Evolutionary conservation across 2,888 invertebrate genomes (phyloP).

Genomic region (Venusia cambrica): DNA sequence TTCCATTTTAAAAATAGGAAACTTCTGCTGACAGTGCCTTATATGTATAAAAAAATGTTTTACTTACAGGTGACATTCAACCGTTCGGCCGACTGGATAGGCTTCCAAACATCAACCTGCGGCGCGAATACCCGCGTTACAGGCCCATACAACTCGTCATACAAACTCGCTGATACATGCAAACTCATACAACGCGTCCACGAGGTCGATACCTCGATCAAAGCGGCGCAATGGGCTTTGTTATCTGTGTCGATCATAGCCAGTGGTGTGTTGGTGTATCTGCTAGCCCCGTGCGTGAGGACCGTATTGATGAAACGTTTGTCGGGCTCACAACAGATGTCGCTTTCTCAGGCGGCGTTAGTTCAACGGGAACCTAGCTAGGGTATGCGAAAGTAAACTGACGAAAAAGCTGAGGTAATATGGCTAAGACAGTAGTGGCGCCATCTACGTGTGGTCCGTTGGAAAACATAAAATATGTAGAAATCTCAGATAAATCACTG

Average conservation of each 20-base stretch:
- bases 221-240: constrained; percentile 64
- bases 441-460: too few relatives aligned
- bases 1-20: too few relatives aligned
- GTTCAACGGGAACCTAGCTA: constrained; percentile 40
- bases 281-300: constrained; percentile 61
- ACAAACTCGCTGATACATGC: constrained; percentile 14
- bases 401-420: too few relatives aligned
- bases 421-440: too few relatives aligned
- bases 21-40: too few relatives aligned
- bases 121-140: constrained; percentile 59
- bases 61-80: constrained; percentile 69
- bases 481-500: too few relatives aligned
- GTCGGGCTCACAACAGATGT: constrained; percentile 52
- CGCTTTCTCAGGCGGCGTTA: constrained; percentile 61
- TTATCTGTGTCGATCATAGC: constrained; percentile 61
- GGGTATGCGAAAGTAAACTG: background rate
- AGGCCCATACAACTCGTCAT: constrained; percentile 58
- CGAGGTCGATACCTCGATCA: constrained; percentile 53
- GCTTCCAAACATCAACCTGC: constrained; percentile 64
- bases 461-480: too few relatives aligned
- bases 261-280: constrained; percentile 52
- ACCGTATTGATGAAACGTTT: constrained; percentile 44
- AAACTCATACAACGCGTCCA: constrained; percentile 32
- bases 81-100: constrained; percentile 68
- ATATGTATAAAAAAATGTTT: background rate